Percentiles rank a stretch among this genome's conserved stretches.
phyloP scores from a whole-genome alignment of 2,888 invertebrate species.

The Pandemis heparana region DNA sequence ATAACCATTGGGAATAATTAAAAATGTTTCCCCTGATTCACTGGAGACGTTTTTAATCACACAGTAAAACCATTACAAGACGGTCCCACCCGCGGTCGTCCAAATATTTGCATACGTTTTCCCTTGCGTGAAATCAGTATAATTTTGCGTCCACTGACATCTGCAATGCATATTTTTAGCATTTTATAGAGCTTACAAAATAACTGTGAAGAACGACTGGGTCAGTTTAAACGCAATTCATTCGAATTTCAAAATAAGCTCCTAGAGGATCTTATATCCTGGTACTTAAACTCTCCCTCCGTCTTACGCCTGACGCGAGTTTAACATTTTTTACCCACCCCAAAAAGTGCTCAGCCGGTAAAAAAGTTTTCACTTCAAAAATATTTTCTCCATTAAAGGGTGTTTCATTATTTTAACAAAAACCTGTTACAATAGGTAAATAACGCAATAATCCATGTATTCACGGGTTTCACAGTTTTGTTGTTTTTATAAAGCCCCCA shows the following conservation, averaged over 20 bases:
- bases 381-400: too few species aligned
- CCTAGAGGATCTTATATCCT: too few species aligned
- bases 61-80: conserved; percentile 16
- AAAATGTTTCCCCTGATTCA: neutral
- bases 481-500: neutral
- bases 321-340: too few species aligned
- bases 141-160: conserved; percentile 5
- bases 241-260: too few species aligned
- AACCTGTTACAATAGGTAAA: too few species aligned
- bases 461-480: neutral
- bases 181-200: neutral
- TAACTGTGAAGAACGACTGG: neutral
- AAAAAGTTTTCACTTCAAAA: too few species aligned
- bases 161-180: neutral
- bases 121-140: conserved; percentile 11
- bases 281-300: too few species aligned
- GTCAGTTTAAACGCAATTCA: too few species aligned
- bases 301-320: too few species aligned
- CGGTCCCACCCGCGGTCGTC: neutral
- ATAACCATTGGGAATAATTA: neutral
- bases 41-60: conserved; percentile 1
- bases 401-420: too few species aligned
- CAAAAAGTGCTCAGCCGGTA: too few species aligned
- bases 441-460: neutral
- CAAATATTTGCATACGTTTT: conserved; percentile 11